A percentile compares a stretch with the other conserved stretches of the same genome.
These are phyloP conservation scores for Xiphophorus couchianus DNA, from an alignment of 2,113 vertebrate genomes.

Conservation along the genomic window DNA sequence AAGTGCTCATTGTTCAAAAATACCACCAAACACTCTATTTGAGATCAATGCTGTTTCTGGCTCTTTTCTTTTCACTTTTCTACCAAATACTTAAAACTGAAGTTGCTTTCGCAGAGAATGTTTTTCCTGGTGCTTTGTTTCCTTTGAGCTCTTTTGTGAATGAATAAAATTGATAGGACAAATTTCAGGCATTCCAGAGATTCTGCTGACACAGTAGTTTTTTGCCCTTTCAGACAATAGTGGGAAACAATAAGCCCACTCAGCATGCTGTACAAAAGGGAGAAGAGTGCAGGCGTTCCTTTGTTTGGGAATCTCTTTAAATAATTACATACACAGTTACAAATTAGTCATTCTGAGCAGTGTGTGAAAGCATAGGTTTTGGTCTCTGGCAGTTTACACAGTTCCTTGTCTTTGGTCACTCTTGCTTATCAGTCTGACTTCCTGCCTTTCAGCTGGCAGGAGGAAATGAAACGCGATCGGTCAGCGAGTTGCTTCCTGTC, in stretches of 20 bases:
- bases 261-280: constrained; percentile 7
- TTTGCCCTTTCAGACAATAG: constrained; percentile 22
- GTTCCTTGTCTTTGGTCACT: constrained; percentile 35
- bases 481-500: constrained; percentile 61
- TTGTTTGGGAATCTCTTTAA: constrained; percentile 42
- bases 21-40: constrained; percentile 1
- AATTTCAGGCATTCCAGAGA: constrained; percentile 18
- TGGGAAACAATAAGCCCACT: constrained; percentile 55
- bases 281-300: constrained; percentile 37
- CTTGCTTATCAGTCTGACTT: constrained; percentile 56
- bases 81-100: constrained; percentile 8
- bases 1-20: background rate
- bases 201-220: constrained; percentile 31
- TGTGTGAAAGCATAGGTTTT: constrained; percentile 7
- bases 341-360: constrained; percentile 2
- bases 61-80: background rate
- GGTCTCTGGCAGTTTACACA: constrained; percentile 1
- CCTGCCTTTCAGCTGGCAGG: constrained; percentile 53
- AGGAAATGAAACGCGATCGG: constrained; percentile 52
- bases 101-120: background rate
- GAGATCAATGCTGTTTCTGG: background rate
- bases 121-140: constrained; percentile 41
- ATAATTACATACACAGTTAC: constrained; percentile 1
- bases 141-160: constrained; percentile 28
- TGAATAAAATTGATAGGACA: constrained; percentile 45